Evolutionary conservation across 2,797 vertebrate species (phyloP).

Genomic region (Artibeus lituratus): DNA sequence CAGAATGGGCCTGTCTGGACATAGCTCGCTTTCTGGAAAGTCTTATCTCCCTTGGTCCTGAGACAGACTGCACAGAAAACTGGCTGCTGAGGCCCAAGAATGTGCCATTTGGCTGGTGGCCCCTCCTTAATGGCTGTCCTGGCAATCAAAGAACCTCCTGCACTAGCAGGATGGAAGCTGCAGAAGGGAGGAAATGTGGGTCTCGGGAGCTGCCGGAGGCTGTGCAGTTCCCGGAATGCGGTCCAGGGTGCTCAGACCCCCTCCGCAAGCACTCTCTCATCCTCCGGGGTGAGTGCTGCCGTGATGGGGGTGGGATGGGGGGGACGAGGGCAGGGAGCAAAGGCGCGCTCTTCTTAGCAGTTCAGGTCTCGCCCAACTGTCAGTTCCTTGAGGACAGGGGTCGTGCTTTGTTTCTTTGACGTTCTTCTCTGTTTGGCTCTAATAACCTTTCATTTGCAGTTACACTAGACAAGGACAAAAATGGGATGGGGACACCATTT

Average conservation of each 20-base stretch:
- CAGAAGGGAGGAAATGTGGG: not conserved
- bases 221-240: not conserved
- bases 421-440: not conserved
- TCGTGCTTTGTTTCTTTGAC: not conserved
- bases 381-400: not conserved
- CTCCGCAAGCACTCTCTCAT: not conserved
- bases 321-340: too few relatives aligned
- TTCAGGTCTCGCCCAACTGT: not conserved
- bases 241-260: not conserved
- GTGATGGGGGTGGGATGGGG: accelerated
- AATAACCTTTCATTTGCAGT: not conserved
- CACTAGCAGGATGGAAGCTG: conserved; percentile 8
- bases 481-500: not conserved
- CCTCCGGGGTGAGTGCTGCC: not conserved
- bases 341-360: not conserved
- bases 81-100: not conserved
- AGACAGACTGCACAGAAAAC: not conserved
- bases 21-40: conserved; percentile 35
- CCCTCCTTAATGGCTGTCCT: conserved; percentile 27
- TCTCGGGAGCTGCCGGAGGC: not conserved
- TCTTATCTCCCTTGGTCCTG: not conserved
- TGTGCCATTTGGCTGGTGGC: conserved; percentile 1
- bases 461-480: not conserved
- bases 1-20: not conserved
- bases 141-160: not conserved